Evolutionary conservation across 2,113 vertebrate species (phyloP), one percentile per base, ranked within the genome.

Genomic region (Solea senegalensis): DNA sequence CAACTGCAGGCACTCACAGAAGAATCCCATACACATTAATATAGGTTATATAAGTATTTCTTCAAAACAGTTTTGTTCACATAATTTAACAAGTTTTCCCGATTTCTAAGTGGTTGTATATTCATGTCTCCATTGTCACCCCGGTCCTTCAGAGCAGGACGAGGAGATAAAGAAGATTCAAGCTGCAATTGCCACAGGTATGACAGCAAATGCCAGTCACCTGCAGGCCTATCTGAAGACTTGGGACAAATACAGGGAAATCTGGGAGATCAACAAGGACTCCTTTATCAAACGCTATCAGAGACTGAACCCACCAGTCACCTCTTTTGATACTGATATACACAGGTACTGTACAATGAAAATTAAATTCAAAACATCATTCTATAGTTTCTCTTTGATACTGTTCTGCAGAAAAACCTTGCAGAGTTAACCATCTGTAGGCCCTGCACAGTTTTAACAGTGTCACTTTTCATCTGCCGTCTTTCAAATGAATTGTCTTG

Each of bases 191-290:
- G 89, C 86, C 4, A 77, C 83, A 0, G 95, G 94, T 9, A 94
- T 97, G 94, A 70, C 89, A 9, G 84, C 75, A 55, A 96, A 93
- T 1, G 92, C 91, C 0, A 52, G 56, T 7, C 83, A 92, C 39
- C 90, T 97, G 57, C 93, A 94, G 88, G 78, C 84, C 41, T 95
- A 96, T 85, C 88, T 96, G 80, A 95, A 94, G 86, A 96, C 86
- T 41, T 97, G 96, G 95, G 94, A 96, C 57, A 93, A 93, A 78
- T 94, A 96, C 82, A 90, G 91, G 1, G 92, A 95, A 71, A 96
- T 97, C 86, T 97, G 96, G 96, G 93, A 95, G 73, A 94, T 93
- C 51, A 95, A 96, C 87, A 97, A 97, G 70, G 95, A 96, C 65
- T 85, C 89, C 43, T 93, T 96, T 14, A 95, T 97, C 48, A 90